Evolutionary conservation across 2,113 vertebrate species (phyloP), one percentile per base, ranked within the genome.

Genomic region (Eurypyga helias): DNA sequence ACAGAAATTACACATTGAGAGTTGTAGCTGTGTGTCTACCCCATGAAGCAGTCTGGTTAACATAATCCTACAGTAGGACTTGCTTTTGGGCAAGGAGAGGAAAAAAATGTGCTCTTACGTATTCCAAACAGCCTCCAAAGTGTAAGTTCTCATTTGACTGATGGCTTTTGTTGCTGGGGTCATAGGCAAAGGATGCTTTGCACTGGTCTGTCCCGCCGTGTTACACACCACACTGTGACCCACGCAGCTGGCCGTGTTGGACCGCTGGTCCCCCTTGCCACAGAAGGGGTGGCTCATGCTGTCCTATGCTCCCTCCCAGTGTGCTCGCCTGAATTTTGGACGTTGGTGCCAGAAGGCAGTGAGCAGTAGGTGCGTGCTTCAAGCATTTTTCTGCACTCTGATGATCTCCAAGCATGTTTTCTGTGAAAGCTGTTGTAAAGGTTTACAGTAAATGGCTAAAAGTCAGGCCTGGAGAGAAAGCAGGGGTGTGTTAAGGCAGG

Each of bases 231-330:
- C 1, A 0, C 8, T 45, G 77, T 26, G 43, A 18, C 34, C 57
- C 18, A 0, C 17, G 61, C 76, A 66, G 36, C 52, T 34, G 80
- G 18, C 62, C 0, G 0, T 13, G 31, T 29, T 46, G 64, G 46
- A 41, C 41, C 8, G 0, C 60, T 4, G 11, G 49, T 49, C 21
- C 11, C 17, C 12, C 15, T 28, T 38, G 26, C 41, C 28, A 1
- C 61, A 25, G 61, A 61, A 26, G 13, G 31, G 51, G 61, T 0
- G 3, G 34, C 34, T 55, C 33, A 17, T 31, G 29, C 46, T 54
- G 52, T 31, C 36, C 69, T 29, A 6, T 19, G 36, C 48, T 81
- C 19, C 20, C n/a, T 75, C 69, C 43, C 62, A 2, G 8, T 12
- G 6, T 15, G 38, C 52, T 95, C 48, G 2, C 46, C 41, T 52